Evolutionary conservation across 2,888 invertebrate genomes (phyloP), one percentile per base, ranked within the genome.

Genomic region (Lasioglossum malachurum): DNA sequence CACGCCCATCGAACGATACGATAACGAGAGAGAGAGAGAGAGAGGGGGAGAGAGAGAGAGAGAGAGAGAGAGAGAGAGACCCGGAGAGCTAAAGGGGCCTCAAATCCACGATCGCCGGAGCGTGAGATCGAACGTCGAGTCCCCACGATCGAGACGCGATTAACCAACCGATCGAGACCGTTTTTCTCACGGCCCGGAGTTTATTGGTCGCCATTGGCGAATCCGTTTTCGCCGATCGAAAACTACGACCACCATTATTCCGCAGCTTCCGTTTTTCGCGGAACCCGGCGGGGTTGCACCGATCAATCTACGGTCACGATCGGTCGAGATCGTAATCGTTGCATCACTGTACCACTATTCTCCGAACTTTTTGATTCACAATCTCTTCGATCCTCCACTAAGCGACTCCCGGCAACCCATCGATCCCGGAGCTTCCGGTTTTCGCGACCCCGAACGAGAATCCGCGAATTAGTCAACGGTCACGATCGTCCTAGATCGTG

Each of bases 91-190:
- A 85, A 87, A 78, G 74, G 84, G 79, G 83, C 80, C 72, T 84
- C 82, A 88, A 89, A 87, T 89, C 91, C 82, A 69, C 81, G 84
- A 89, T 86, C 91, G 84, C 74, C 84, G 89, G 90, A 86, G 91
- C 89, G 87, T 91, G 89, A 89, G 91, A 90, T 90, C 90, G 84
- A 91, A 85, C 91, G 87, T 90, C 84, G 84, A 83, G 85, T 86
- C 86, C 77, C 90, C 80, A 78, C 87, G 91, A 90, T 90, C 89
- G 80, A 44, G 69, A 57, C 82, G 78, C 84, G 91, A 91, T 91
- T 89, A 89, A 88, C 67, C 79, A 67, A 72, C 75, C 87, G 81
- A 79, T 75, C 85, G 84, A 80, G 72, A 84, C 53, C 75, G 82
- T 91, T 89, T 90, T 91, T 90, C 91, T 90, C 89, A 90, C 89